Percentiles rank a stretch among this genome's conserved stretches.
Conservation (phyloP, 2,113 vertebrate genomes). For the Hypanus sabinus region DNA sequence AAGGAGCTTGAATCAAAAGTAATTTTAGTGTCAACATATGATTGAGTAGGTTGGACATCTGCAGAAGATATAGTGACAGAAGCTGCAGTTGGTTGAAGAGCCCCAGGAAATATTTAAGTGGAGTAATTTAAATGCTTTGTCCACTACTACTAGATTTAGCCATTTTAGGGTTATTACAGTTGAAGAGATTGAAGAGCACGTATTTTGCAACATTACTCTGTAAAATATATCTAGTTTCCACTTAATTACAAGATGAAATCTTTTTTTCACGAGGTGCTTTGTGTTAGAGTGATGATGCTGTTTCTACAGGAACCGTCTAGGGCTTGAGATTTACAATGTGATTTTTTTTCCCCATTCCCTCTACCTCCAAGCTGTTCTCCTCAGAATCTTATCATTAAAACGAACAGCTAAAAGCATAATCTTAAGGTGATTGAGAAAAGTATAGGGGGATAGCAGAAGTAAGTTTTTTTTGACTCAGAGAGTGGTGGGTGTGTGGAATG, state of each 20-base stretch:
- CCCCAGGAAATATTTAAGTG: background rate
- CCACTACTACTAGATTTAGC: background rate
- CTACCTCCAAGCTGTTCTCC: background rate
- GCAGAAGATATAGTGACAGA: background rate
- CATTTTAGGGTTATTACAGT: background rate
- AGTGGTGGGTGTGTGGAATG: too few species aligned
- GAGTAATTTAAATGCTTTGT: conserved; percentile 8
- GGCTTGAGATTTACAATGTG: background rate
- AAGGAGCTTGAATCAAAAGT: background rate
- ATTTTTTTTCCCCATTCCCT: background rate
- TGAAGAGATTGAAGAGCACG: background rate
- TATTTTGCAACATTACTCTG: background rate
- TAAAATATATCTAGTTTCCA: background rate
- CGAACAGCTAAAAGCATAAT: too few species aligned
- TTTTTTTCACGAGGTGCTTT: background rate
- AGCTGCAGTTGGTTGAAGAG: background rate
- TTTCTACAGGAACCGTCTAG: background rate
- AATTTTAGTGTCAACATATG: background rate
- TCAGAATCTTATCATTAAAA: background rate
- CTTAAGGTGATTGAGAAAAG: too few species aligned
- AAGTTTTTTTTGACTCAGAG: too few species aligned
- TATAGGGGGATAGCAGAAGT: too few species aligned
- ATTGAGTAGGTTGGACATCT: background rate
- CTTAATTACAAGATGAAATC: background rate
- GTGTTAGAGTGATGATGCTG: background rate